Base-by-base conservation (phyloP, 2,888 invertebrate species). In the Mythimna pallens region DNA sequence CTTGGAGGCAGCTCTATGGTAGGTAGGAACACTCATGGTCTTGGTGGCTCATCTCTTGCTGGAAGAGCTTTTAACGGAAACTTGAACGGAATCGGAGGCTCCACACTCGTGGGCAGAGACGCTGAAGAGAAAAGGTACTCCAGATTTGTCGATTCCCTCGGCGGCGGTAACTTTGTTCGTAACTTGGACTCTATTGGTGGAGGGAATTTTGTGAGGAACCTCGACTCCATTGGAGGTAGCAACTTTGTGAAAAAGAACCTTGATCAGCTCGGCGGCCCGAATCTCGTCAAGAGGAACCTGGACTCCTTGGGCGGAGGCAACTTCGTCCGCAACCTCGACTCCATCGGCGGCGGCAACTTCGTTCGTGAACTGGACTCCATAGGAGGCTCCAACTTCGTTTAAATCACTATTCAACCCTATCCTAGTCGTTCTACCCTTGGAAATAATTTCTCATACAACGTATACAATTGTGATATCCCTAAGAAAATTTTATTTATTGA, bases 291-390 rank as follows among this genome's bases (percentile, higher is more conserved):
- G 74, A 93, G 96, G 72, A 93, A 92, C 76, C 83, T 96, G 65
- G 95, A 96, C 78, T 93, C 94, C 0, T 77, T 96, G 76, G 96
- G 96, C 2, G 96, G 96, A 3, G 94, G 93, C 17, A 95, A 95
- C 82, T 88, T 96, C n/a, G 93, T 95, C 6, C 90, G 95, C 14
- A 94, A 93, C 81, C 86, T 96, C 64, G 96, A 97, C 83, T 93
- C 95, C 3, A 90, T 97, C 8, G 97, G 97, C 5, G 96, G 96
- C 1, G 95, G 95, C 25, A 96, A 97, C 88, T 92, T 96, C 30
- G 93, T 96, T 10, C 92, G 96, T 65, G 89, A 94, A 78, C 85
- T 94, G 36, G 93, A 94, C 78, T 89, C 93, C 52, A 86, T 95
- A 36, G 95, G 95, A 62, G 96, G 95, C 10, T 92, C 92, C 36